Conservation (phyloP, 2,888 invertebrate species). For the Trachelus tabidus region DNA sequence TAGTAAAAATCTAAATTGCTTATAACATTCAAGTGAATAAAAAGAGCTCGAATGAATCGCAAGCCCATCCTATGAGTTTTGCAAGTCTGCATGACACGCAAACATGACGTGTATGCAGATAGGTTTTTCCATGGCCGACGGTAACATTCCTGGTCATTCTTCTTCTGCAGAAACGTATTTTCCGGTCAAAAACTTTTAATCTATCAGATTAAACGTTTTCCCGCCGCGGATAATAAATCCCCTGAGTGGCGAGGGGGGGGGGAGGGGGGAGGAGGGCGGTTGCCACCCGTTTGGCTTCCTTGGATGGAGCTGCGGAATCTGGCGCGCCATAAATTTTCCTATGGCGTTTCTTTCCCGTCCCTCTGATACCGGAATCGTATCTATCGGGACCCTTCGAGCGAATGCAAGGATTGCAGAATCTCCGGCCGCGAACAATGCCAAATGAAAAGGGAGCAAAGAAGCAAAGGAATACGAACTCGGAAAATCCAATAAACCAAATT, state of each 20-base stretch:
- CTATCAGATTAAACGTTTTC: constrained; percentile 41
- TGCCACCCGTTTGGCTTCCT: background rate
- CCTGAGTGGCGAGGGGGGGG: background rate
- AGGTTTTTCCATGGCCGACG: background rate
- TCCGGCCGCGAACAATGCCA: background rate
- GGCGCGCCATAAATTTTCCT: constrained; percentile 28
- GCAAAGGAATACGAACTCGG: background rate
- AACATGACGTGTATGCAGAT: background rate
- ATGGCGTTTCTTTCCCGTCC: constrained; percentile 7
- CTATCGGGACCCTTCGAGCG: background rate
- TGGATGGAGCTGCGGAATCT: background rate
- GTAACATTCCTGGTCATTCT: background rate
- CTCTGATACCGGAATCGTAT: background rate
- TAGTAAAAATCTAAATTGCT: background rate
- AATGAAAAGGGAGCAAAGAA: background rate
- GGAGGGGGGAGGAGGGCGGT: too few relatives aligned
- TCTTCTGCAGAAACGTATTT: constrained; percentile 28
- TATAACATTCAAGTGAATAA: background rate
- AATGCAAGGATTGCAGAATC: constrained; percentile 7
- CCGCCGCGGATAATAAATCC: constrained; percentile 27
- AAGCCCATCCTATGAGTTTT: background rate
- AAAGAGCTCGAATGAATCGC: background rate
- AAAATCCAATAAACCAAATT: constrained; percentile 5
- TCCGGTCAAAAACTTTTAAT: constrained; percentile 33
- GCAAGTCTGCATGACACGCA: background rate